These are phyloP conservation scores for Gastracanthus pulcherrimus DNA, from an alignment of 2,888 invertebrate genomes.

Conservation along the genomic window DNA sequence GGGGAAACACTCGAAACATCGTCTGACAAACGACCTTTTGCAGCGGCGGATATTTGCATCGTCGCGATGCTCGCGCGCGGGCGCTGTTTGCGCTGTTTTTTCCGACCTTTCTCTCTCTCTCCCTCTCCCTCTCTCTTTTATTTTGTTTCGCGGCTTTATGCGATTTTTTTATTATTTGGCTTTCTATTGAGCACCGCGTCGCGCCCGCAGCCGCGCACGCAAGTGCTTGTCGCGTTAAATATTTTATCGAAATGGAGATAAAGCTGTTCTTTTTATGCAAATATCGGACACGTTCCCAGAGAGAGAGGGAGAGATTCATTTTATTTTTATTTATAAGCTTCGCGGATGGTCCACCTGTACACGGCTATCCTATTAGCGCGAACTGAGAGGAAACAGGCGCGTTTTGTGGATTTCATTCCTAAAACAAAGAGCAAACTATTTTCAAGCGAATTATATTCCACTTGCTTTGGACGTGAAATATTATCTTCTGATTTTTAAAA, in stretches of 20 bases:
- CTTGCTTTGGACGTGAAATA: too few species aligned
- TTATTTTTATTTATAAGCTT: constrained; percentile 44
- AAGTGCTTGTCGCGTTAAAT: constrained; percentile 43
- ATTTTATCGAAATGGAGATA: constrained; percentile 35
- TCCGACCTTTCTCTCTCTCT: not conserved
- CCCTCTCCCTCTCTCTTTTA: not conserved
- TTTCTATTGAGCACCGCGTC: not conserved
- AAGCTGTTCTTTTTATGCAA: constrained; percentile 37
- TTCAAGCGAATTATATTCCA: too few species aligned
- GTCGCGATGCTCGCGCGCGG: not conserved
- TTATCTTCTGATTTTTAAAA: too few species aligned
- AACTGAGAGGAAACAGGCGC: not conserved
- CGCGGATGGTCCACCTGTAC: not conserved
- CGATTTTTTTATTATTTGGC: constrained; percentile 17
- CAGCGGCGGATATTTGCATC: constrained; percentile 46
- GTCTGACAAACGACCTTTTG: constrained; percentile 52
- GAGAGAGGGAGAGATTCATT: constrained; percentile 28
- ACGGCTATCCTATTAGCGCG: not conserved
- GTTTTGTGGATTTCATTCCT: too few species aligned
- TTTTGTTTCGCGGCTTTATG: not conserved
- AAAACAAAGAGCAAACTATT: not conserved
- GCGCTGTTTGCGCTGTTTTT: not conserved
- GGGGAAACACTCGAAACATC: constrained; percentile 8
- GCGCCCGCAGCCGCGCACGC: not conserved
- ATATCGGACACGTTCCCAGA: not conserved